Conservation (phyloP, 2,113 vertebrate species). For the Coptodon bakossiorum region DNA sequence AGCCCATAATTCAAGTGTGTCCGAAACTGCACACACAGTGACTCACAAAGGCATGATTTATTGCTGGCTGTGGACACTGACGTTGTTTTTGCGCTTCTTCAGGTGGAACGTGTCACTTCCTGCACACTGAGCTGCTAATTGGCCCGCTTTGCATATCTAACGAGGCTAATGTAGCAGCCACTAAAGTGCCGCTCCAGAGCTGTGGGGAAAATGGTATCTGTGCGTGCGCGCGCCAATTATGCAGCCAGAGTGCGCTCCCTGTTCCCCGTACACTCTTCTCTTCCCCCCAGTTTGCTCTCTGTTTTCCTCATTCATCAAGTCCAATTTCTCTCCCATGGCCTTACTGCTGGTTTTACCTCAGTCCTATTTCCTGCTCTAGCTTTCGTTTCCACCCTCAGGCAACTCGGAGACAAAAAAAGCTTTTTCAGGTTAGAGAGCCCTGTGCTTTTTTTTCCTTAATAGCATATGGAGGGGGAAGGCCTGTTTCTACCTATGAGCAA, state of each 20-base stretch:
- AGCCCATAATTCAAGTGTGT: conserved; percentile 25
- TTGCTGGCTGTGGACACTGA: not conserved
- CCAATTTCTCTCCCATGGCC: conserved; percentile 7
- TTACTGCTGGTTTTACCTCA: conserved; percentile 7
- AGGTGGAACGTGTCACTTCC: conserved; percentile 67
- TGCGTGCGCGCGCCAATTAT: not conserved
- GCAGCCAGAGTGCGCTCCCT: not conserved
- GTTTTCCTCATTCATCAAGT: conserved; percentile 27
- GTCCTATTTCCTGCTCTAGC: not conserved
- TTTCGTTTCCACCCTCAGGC: conserved; percentile 16
- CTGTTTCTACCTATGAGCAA: not conserved
- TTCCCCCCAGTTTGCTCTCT: not conserved
- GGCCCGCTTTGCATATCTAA: conserved; percentile 68
- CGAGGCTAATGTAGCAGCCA: conserved; percentile 57
- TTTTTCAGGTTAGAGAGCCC: not conserved
- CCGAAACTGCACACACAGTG: not conserved
- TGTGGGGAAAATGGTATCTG: not conserved
- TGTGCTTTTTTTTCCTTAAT: not conserved
- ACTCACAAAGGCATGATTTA: conserved; percentile 38
- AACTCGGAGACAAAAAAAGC: conserved; percentile 30
- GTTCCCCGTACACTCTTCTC: not conserved
- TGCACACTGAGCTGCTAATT: conserved; percentile 59
- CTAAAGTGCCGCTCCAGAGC: conserved; percentile 67
- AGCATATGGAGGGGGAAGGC: not conserved
- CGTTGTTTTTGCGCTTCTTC: conserved; percentile 44